Evolutionary conservation across 2,888 invertebrate species (phyloP).

Genomic region (Apamea crenata): DNA sequence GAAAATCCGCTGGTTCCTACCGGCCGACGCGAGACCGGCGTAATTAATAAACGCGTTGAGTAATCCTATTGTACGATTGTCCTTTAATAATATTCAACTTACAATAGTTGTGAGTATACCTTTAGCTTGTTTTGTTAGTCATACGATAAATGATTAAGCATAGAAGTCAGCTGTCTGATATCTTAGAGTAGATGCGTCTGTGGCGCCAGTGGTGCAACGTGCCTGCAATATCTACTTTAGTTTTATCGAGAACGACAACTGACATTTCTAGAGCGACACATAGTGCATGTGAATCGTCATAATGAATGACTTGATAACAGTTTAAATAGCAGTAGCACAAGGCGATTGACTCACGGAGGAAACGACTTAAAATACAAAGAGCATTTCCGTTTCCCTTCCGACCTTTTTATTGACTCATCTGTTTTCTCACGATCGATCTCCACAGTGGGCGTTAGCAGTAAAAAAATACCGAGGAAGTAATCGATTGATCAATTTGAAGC

Average conservation of each 20-base stretch:
- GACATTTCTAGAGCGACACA: conserved; percentile 71
- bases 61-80: conserved; percentile 79
- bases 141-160: conserved; percentile 47
- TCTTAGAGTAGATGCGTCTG: conserved; percentile 50
- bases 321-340: conserved; percentile 77
- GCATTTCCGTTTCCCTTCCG: conserved; percentile 86
- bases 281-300: conserved; percentile 78
- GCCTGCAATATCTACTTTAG: conserved; percentile 62
- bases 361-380: conserved; percentile 84
- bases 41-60: conserved; percentile 85
- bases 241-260: conserved; percentile 72
- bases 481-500: conserved; percentile 75
- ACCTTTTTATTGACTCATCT: conserved; percentile 77
- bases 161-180: conserved; percentile 48
- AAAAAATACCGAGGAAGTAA: conserved; percentile 80
- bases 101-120: conserved; percentile 47
- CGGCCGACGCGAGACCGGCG: conserved; percentile 77
- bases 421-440: conserved; percentile 83
- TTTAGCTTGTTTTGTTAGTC: conserved; percentile 49
- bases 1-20: conserved; percentile 87
- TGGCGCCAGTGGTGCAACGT: conserved; percentile 67
- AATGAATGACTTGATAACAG: conserved; percentile 84
- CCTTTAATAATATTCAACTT: conserved; percentile 65
- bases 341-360: conserved; percentile 84
- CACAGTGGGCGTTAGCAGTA: conserved; percentile 72